These are phyloP conservation scores for Autographa gamma DNA, from an alignment of 2,888 invertebrate genomes.

Conservation along the genomic window DNA sequence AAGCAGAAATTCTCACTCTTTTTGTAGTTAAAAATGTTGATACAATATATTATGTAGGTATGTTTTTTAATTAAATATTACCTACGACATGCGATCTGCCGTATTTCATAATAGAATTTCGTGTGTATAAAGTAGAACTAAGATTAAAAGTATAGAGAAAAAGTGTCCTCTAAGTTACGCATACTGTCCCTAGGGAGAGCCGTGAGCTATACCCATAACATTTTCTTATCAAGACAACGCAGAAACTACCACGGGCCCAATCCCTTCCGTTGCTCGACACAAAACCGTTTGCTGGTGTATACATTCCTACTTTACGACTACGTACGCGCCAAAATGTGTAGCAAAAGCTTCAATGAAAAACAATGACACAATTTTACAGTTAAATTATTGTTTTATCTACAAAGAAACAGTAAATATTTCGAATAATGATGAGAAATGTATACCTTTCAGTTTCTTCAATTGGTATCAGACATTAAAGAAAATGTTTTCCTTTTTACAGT, in stretches of 20 bases:
- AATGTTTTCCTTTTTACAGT: no score
- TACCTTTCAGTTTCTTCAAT: no score
- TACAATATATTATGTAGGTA: no score
- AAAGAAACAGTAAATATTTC: neutral
- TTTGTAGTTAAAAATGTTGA: no score
- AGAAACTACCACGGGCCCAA: conserved; percentile 64
- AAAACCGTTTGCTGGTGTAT: conserved; percentile 45
- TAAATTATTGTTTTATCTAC: neutral
- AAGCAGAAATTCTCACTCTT: no score
- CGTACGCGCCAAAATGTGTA: conserved; percentile 21
- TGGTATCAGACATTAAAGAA: no score
- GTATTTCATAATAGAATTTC: conserved; percentile 18
- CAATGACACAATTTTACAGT: conserved; percentile 20
- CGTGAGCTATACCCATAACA: conserved; percentile 77
- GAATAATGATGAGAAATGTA: no score
- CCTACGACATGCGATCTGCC: conserved; percentile 23
- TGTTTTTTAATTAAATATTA: conserved; percentile 13
- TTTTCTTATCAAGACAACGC: conserved; percentile 81
- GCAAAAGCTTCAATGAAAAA: conserved; percentile 42
- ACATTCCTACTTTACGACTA: conserved; percentile 46
- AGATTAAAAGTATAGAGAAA: conserved; percentile 76
- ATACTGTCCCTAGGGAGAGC: conserved; percentile 72
- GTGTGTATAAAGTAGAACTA: conserved; percentile 69
- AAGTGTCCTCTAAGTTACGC: conserved; percentile 70
- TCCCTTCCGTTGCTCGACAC: conserved; percentile 42